These are phyloP conservation scores for Oreochromis aureus DNA, from an alignment of 2,113 vertebrate species.

Conservation along the genomic window DNA sequence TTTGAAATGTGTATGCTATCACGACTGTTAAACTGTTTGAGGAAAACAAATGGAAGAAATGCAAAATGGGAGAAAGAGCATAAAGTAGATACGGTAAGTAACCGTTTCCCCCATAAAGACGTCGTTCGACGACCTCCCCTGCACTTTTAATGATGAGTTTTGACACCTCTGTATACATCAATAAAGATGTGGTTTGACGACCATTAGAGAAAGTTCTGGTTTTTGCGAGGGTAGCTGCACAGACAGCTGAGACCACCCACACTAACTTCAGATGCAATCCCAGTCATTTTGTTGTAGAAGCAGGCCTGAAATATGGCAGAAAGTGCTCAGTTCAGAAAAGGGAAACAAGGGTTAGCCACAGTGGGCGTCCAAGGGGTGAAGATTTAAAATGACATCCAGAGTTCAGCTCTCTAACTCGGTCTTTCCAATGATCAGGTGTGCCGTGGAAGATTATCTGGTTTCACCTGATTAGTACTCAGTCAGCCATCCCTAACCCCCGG, in stretches of 20 bases:
- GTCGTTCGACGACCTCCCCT: not conserved
- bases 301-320: not conserved
- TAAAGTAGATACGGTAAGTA: not conserved
- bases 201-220: not conserved
- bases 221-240: not conserved
- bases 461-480: no score
- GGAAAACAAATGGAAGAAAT: not conserved
- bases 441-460: no score
- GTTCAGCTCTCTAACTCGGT: not conserved
- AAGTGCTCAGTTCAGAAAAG: not conserved
- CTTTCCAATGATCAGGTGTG: not conserved
- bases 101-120: not conserved
- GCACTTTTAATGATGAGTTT: not conserved
- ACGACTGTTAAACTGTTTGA: not conserved
- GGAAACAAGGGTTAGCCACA: not conserved
- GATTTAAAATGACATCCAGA: not conserved
- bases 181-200: not conserved
- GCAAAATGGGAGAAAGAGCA: not conserved
- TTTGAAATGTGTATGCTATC: not conserved
- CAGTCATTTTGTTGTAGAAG: not conserved
- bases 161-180: not conserved
- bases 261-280: not conserved
- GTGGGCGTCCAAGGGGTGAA: no score
- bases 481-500: no score
- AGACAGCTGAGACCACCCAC: not conserved